Evolutionary conservation across 2,797 vertebrate genomes (phyloP), one percentile per base, ranked within the genome.

Genomic region (Cryptoblepharus egeriae): DNA sequence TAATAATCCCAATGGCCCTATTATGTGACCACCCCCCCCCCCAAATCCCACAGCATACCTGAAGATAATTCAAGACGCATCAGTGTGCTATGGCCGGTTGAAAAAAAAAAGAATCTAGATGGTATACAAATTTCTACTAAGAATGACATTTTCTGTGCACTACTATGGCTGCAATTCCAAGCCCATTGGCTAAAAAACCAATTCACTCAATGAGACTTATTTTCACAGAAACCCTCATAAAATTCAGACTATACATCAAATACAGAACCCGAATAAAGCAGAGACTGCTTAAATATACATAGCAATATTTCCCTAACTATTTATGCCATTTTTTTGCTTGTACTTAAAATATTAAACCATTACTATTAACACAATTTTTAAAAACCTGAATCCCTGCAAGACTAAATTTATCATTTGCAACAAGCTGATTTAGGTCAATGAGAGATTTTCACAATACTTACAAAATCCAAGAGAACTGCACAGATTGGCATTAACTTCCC

Each of bases 381-480:
- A 49, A 52, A 79, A 60, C 42, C 2, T 32, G 12, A 35, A 26
- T n/a, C 30, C 10, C 9, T 72, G 45, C 35, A 78, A 35, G 37
- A 70, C 42, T 15, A 52, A 4, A 55, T 52, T 52, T 75, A 60
- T 72, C 13, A 72, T 55, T 37, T 58, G 9, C 20, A 57, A 22
- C 22, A 65, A 20, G 37, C 9, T 42, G 57, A 32, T 58, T 57
- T 68, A 61, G 18, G 9, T 49, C 24, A 74, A 74, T 26, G 63
- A 22, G 18, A 81, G 39, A 55, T 57, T 64, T 39, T 42, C 37
- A 42, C 0, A 81, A 28, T 86, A 95, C 95, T 93, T 94, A 95
- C 95, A 92, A 92, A 94, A 92, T 92, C 88, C 94, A 93, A 94
- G 26, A 91, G 86, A 92, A 92, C 92, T 0, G 9, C 90, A 92